Base-by-base conservation (phyloP, 2,797 vertebrate genomes). In the Gadopsis bispinosus region DNA sequence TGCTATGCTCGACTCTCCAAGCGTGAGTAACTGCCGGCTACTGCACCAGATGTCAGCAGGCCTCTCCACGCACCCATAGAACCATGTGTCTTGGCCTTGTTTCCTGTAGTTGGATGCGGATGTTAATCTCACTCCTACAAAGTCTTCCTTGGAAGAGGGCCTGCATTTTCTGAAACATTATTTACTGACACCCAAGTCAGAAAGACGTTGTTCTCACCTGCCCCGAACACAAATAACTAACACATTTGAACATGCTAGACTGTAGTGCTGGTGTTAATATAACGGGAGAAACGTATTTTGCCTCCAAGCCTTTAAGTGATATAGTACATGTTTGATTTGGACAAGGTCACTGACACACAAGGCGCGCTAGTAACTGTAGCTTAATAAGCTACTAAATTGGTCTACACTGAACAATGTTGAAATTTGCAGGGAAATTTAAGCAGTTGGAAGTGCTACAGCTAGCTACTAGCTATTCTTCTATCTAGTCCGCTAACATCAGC, bases 1-100 rank as follows among this genome's bases (percentile, higher is more conserved):
- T 70, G 81, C 75, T 83, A 75, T 75, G 80, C 83, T 45, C 13
- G 47, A 79, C 61, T 75, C 88, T 81, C 69, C 77, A 85, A 71
- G 77, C 31, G 67, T 67, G 63, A 79, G 77, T 78, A 65, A 80
- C 69, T 83, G 82, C 87, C 79, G 84, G 71, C 79, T 69, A 56
- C 69, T 45, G 73, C 75, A 69, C 64, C 62, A 80, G 60, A 77
- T 83, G 83, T 85, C 80, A 87, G 39, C 58, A 60, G 67, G 56
- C 26, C 1, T 87, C 78, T 72, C 81, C 47, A 33, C 53, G 33
- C 50, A 78, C 20, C 26, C 73, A 69, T 50, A 62, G 69, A 79
- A 68, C 75, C 70, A 51, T 19, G 33, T 58, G 48, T 61, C 79
- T 75, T 86, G 81, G 80, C 75, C 65, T 74, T 60, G 59, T 81